These are phyloP conservation scores for Ornithoptera priamus DNA, from an alignment of 2,888 invertebrate species.

Conservation along the genomic window DNA sequence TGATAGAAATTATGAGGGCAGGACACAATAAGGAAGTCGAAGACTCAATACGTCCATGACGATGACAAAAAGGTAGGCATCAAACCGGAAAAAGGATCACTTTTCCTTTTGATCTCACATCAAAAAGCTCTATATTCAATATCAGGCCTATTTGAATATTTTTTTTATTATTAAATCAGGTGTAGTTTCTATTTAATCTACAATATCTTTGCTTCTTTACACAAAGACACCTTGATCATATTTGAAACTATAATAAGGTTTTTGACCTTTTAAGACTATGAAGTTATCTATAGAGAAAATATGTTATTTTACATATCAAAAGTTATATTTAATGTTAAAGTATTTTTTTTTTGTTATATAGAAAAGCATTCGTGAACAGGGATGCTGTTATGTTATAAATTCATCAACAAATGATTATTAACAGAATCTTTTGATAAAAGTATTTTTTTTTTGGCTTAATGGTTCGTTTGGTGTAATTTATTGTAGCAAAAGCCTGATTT, in stretches of 20 bases:
- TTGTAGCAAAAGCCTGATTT: too few relatives aligned
- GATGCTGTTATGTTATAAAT: too few relatives aligned
- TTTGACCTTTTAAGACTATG: not conserved
- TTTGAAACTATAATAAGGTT: not conserved
- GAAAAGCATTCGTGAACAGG: too few relatives aligned
- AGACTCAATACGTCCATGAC: slow-evolving; percentile 46
- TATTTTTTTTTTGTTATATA: too few relatives aligned
- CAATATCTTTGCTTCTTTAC: slow-evolving; percentile 5
- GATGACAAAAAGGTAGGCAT: slow-evolving; percentile 69
- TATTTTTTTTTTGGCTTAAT: too few relatives aligned
- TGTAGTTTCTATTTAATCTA: slow-evolving; percentile 22
- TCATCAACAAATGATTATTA: too few relatives aligned
- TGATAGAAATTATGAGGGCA: slow-evolving; percentile 70
- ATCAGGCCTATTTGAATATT: slow-evolving; percentile 32
- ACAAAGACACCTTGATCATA: slow-evolving; percentile 9
- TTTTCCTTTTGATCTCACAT: slow-evolving; percentile 72
- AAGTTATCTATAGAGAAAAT: not conserved
- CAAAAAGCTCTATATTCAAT: slow-evolving; percentile 52
- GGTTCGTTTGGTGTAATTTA: too few relatives aligned
- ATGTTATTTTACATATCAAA: too few relatives aligned
- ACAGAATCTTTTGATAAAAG: too few relatives aligned
- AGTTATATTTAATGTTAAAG: too few relatives aligned
- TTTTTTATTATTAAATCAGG: slow-evolving; percentile 30
- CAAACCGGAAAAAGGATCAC: slow-evolving; percentile 69
- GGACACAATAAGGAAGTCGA: slow-evolving; percentile 61